phyloP scores from a whole-genome alignment of 2,113 vertebrate species.

The Cyprinodon variegatus region DNA sequence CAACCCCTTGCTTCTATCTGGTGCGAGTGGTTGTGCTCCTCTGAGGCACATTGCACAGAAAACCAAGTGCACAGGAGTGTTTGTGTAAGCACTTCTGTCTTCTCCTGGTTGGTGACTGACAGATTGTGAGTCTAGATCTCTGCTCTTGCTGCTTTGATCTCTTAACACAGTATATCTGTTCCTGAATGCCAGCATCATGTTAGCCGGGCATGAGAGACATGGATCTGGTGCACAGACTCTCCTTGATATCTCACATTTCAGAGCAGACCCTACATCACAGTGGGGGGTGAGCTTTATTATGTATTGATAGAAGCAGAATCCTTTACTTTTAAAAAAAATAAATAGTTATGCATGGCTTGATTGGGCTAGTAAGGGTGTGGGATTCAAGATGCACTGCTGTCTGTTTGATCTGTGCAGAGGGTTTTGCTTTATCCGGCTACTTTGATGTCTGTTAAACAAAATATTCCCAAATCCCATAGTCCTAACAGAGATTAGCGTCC shows the following conservation, averaged over 20 bases:
- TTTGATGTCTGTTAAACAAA: conserved; percentile 79
- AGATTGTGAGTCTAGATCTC: conserved; percentile 60
- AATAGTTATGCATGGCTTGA: conserved; percentile 71
- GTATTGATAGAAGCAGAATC: conserved; percentile 58
- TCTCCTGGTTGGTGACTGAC: conserved; percentile 69
- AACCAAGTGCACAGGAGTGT: conserved; percentile 52
- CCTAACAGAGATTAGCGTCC: conserved; percentile 74
- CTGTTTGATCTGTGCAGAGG: conserved; percentile 76
- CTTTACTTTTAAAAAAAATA: conserved; percentile 54
- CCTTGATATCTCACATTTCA: conserved; percentile 49
- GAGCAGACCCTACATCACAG: conserved; percentile 50
- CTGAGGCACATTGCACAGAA: conserved; percentile 51
- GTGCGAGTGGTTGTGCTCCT: conserved; percentile 41
- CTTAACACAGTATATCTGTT: conserved; percentile 67
- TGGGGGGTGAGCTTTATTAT: conserved; percentile 50
- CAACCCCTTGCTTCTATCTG: conserved; percentile 35
- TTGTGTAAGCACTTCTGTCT: conserved; percentile 75
- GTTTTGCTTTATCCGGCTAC: conserved; percentile 67
- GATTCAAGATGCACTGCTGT: conserved; percentile 65
- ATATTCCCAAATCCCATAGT: conserved; percentile 81
- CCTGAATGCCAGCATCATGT: conserved; percentile 63
- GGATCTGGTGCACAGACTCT: conserved; percentile 52
- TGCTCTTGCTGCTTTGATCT: conserved; percentile 70
- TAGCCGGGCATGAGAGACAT: conserved; percentile 53
- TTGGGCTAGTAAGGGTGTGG: conserved; percentile 71